These are phyloP conservation scores for Diphyllodes magnificus DNA, from an alignment of 2,113 vertebrate species.

Conservation along the genomic window DNA sequence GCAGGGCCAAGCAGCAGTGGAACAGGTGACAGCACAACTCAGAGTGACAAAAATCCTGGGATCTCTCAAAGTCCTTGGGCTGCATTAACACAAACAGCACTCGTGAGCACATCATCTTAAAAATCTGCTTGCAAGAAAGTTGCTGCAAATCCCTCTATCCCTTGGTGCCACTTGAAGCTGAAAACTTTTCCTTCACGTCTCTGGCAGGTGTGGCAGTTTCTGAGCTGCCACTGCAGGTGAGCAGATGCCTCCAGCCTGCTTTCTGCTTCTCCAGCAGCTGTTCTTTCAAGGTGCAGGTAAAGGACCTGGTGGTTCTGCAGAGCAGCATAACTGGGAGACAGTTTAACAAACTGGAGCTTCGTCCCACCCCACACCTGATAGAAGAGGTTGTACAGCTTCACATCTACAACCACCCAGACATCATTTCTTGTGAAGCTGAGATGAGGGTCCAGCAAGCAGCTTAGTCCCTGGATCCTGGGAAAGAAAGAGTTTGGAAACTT, in stretches of 20 bases:
- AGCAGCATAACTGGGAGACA: not conserved
- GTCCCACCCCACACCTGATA: not conserved
- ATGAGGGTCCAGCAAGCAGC: not conserved
- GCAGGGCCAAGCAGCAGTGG: not conserved
- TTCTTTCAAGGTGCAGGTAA: not conserved
- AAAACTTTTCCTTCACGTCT: not conserved
- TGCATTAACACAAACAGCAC: not conserved
- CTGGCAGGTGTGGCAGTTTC: not conserved
- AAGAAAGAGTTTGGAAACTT: not conserved
- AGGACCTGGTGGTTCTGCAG: not conserved
- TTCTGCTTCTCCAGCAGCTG: not conserved
- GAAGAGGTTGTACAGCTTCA: not conserved
- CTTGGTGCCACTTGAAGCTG: not conserved
- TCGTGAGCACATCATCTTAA: not conserved
- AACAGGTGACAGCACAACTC: accelerated
- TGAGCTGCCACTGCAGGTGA: not conserved
- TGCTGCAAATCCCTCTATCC: not conserved
- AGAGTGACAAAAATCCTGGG: not conserved
- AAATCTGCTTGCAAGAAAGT: not conserved
- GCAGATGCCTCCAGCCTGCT: not conserved
- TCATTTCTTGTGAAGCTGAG: not conserved
- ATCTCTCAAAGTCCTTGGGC: not conserved
- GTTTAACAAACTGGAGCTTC: not conserved
- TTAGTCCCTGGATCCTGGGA: not conserved
- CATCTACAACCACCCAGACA: not conserved